Evolutionary conservation across 2,113 vertebrate genomes (phyloP).

Genomic region (Eubucco bourcierii): DNA sequence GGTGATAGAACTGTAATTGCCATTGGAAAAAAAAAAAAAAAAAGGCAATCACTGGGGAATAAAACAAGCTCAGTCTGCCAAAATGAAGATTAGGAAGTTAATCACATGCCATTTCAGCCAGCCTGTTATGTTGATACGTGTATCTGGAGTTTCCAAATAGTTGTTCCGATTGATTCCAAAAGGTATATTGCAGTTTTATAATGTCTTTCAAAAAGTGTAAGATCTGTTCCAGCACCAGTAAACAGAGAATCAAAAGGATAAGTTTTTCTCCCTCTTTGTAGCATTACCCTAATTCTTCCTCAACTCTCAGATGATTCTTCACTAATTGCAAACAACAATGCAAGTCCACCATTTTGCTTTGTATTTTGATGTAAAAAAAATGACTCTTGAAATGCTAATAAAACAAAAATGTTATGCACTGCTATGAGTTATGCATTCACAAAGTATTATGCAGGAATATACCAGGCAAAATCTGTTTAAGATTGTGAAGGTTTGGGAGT

Average conservation of each 20-base stretch:
- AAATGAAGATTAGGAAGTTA: conserved; percentile 37
- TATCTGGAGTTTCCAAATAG: not conserved
- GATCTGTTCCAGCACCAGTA: not conserved
- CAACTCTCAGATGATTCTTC: not conserved
- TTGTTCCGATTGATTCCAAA: not conserved
- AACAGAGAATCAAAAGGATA: not conserved
- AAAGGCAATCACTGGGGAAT: conserved; percentile 22
- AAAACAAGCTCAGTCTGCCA: conserved; percentile 14
- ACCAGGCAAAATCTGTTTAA: not conserved
- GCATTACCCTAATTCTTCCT: not conserved
- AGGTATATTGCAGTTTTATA: not conserved
- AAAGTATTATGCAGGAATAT: not conserved
- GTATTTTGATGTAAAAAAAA: not conserved
- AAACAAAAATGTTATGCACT: not conserved
- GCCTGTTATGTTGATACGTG: not conserved
- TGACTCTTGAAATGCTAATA: not conserved
- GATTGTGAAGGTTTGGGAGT: no score
- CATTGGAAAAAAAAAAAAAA: conserved; percentile 26
- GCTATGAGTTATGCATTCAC: not conserved
- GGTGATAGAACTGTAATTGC: conserved; percentile 39
- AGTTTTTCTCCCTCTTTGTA: not conserved
- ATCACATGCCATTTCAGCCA: not conserved
- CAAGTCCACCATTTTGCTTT: not conserved
- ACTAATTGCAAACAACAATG: not conserved
- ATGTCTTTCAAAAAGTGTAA: not conserved